Evolutionary conservation across 2,113 vertebrate species (phyloP).

Genomic region (Brevimyrus niger): DNA sequence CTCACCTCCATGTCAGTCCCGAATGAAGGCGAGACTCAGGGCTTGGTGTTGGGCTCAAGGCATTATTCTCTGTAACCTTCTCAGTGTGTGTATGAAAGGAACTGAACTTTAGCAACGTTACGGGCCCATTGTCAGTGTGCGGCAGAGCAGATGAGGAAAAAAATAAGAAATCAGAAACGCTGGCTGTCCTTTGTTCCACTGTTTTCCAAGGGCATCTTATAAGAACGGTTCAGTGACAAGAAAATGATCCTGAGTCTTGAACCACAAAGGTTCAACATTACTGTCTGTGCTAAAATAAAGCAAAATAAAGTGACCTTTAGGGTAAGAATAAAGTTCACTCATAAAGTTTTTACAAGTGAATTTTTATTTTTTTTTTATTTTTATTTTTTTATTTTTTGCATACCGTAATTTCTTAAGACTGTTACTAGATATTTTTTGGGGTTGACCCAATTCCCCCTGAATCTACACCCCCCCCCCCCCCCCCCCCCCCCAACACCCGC

Average conservation of each 20-base stretch:
- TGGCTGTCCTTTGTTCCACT: background rate
- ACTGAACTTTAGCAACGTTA: background rate
- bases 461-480: too few relatives aligned
- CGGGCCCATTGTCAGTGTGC: background rate
- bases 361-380: too few relatives aligned
- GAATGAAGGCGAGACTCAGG: background rate
- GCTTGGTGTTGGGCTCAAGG: background rate
- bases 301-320: background rate
- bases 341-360: background rate
- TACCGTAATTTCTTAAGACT: background rate
- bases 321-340: background rate
- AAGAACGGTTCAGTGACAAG: background rate
- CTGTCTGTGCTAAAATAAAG: background rate
- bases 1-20: background rate
- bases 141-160: background rate
- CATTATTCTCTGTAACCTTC: slow-evolving; percentile 8
- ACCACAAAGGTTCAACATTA: background rate
- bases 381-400: too few relatives aligned
- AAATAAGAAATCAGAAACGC: background rate
- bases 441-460: background rate
- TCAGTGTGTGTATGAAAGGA: background rate
- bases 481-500: too few relatives aligned
- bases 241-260: background rate
- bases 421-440: background rate
- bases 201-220: background rate